Conservation (phyloP, 2,888 invertebrate species). For the Dryadula phaetusa region DNA sequence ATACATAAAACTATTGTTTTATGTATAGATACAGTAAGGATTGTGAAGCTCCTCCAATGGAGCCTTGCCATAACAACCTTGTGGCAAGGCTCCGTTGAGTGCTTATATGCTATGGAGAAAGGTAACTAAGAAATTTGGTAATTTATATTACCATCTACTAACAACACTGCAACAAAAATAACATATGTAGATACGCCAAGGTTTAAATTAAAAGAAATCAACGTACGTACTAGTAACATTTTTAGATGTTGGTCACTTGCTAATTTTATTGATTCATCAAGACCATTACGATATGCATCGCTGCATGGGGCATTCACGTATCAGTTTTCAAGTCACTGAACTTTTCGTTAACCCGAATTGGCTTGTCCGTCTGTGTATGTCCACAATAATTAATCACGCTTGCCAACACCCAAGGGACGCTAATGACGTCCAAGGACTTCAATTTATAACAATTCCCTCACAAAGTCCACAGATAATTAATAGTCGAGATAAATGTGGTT, state of each 20-base stretch:
- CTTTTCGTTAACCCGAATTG: constrained; percentile 71
- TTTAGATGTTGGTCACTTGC: constrained; percentile 26
- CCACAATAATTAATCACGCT: constrained; percentile 76
- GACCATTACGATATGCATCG: constrained; percentile 44
- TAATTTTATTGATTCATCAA: constrained; percentile 39
- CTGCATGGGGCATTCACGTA: constrained; percentile 49
- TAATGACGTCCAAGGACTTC: constrained; percentile 74
- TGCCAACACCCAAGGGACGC: constrained; percentile 66
- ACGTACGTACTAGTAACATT: not conserved
- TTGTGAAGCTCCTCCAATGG: too few relatives aligned
- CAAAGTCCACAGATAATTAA: constrained; percentile 67
- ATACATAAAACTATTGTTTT: too few relatives aligned
- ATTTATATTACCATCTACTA: not conserved
- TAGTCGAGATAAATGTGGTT: constrained; percentile 63
- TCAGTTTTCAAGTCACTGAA: constrained; percentile 67
- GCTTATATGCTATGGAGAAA: too few relatives aligned
- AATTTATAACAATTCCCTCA: constrained; percentile 72
- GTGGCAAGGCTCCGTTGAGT: too few relatives aligned
- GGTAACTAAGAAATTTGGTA: too few relatives aligned
- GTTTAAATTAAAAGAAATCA: too few relatives aligned
- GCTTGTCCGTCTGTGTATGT: constrained; percentile 63
- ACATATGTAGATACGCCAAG: too few relatives aligned
- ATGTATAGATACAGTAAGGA: too few relatives aligned
- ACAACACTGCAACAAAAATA: too few relatives aligned
- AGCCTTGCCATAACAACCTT: too few relatives aligned